A percentile compares a stretch with the other conserved stretches of the same genome.
Conservation (phyloP, 1,140 invertebrate genomes). For the Bradysia coprophila region DNA sequence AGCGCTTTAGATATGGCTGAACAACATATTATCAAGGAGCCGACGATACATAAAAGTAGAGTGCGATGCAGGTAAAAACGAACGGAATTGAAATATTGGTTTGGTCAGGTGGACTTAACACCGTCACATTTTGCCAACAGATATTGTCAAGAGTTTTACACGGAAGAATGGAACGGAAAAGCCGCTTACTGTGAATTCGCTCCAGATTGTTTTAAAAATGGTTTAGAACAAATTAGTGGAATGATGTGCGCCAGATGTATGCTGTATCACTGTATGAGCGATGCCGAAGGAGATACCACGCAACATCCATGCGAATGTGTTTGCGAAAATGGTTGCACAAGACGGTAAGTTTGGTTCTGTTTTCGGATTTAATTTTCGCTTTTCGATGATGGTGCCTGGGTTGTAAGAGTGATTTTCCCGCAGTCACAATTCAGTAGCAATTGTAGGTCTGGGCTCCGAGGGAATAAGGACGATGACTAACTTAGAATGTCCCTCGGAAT, state of each 20-base stretch:
- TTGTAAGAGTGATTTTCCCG: too few relatives aligned
- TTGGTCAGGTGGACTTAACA: too few relatives aligned
- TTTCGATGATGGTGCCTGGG: too few relatives aligned
- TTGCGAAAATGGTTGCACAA: conserved; percentile 32
- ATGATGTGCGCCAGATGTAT: conserved; percentile 71
- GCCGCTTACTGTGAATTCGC: conserved; percentile 80
- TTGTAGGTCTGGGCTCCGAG: too few relatives aligned
- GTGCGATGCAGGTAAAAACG: conserved; percentile 1
- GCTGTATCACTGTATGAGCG: conserved; percentile 83
- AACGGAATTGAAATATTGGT: too few relatives aligned
- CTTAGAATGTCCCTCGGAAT: too few relatives aligned
- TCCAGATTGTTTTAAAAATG: conserved; percentile 61
- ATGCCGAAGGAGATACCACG: conserved; percentile 61
- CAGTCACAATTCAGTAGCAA: too few relatives aligned
- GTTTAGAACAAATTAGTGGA: conserved; percentile 68
- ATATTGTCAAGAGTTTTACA: conserved; percentile 53
- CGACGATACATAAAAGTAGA: not conserved
- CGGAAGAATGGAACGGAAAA: conserved; percentile 57
- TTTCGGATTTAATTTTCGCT: not conserved
- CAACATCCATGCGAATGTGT: conserved; percentile 63
- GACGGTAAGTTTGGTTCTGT: conserved; percentile 19
- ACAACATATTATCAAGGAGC: not conserved
- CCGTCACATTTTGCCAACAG: conserved; percentile 8
- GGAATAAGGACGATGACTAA: too few relatives aligned
- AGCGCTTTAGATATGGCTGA: conserved; percentile 20